These are phyloP conservation scores for Thryonomys swinderianus DNA, from an alignment of 2,113 vertebrate species.

Conservation along the genomic window DNA sequence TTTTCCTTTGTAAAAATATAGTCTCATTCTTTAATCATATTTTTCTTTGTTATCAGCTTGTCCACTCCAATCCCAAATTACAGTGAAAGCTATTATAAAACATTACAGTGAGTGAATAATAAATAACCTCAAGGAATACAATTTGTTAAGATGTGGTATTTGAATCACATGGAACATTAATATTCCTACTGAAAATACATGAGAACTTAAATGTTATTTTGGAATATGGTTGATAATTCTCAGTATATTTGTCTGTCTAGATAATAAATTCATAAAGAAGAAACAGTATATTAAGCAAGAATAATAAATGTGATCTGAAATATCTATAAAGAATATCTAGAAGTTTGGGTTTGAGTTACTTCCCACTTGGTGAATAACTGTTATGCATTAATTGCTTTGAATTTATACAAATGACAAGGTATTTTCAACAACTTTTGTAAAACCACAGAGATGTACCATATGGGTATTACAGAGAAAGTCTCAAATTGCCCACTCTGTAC, in stretches of 20 bases:
- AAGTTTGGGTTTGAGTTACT: background rate
- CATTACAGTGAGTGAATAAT: background rate
- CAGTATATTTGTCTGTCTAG: conserved; percentile 62
- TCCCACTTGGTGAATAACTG: background rate
- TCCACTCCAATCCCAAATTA: background rate
- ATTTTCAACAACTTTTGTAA: background rate
- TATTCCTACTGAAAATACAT: conserved; percentile 70
- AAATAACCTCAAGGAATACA: background rate
- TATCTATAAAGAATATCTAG: background rate
- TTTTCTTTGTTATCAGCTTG: background rate
- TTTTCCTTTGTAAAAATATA: background rate
- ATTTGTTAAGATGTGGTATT: background rate
- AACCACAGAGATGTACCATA: background rate
- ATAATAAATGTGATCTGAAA: conserved; percentile 66
- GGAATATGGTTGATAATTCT: conserved; percentile 73
- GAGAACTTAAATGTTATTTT: conserved; percentile 71
- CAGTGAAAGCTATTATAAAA: background rate
- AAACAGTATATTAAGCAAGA: conserved; percentile 73
- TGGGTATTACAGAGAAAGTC: background rate
- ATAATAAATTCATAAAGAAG: conserved; percentile 74
- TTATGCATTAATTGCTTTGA: background rate
- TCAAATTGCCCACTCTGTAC: background rate
- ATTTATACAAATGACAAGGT: background rate
- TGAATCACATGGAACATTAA: conserved; percentile 69
- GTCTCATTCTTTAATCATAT: background rate